Conservation (phyloP, 2,888 invertebrate genomes). For the Ochropleura plecta region DNA sequence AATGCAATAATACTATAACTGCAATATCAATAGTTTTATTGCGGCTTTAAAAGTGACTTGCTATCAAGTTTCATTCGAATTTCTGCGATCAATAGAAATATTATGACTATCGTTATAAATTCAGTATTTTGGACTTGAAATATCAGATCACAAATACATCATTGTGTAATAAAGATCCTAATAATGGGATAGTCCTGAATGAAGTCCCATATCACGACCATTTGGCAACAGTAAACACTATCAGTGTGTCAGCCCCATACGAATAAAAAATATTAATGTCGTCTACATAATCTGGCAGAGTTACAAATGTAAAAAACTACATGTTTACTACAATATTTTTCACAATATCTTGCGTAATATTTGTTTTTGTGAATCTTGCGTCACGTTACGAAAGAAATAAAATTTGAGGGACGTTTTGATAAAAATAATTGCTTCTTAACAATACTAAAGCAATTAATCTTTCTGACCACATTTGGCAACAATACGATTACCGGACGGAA, state of each 20-base stretch:
- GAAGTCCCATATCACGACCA: constrained; percentile 42
- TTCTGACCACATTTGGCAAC: constrained; percentile 43
- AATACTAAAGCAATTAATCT: constrained; percentile 50
- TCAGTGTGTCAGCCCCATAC: constrained; percentile 44
- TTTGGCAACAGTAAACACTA: constrained; percentile 54
- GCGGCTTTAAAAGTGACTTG: constrained; percentile 17
- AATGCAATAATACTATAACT: constrained; percentile 26
- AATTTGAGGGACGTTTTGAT: constrained; percentile 26
- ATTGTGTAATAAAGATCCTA: constrained; percentile 34
- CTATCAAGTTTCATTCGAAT: constrained; percentile 16
- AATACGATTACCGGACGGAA: constrained; percentile 43
- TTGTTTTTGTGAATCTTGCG: constrained; percentile 25
- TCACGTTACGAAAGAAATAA: constrained; percentile 18
- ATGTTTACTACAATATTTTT: constrained; percentile 33
- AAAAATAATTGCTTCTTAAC: constrained; percentile 34
- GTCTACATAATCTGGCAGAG: constrained; percentile 68
- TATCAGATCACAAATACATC: constrained; percentile 19
- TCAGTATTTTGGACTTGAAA: background rate
- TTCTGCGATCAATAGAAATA: constrained; percentile 6
- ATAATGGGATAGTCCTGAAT: constrained; percentile 26
- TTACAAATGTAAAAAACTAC: constrained; percentile 51
- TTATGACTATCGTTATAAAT: background rate
- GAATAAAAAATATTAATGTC: constrained; percentile 55
- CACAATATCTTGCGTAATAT: constrained; percentile 40
- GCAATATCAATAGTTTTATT: constrained; percentile 36